Percentiles rank a stretch among this genome's conserved stretches.
phyloP scores from a whole-genome alignment of 2,113 vertebrate species.

The Microcebus murinus region DNA sequence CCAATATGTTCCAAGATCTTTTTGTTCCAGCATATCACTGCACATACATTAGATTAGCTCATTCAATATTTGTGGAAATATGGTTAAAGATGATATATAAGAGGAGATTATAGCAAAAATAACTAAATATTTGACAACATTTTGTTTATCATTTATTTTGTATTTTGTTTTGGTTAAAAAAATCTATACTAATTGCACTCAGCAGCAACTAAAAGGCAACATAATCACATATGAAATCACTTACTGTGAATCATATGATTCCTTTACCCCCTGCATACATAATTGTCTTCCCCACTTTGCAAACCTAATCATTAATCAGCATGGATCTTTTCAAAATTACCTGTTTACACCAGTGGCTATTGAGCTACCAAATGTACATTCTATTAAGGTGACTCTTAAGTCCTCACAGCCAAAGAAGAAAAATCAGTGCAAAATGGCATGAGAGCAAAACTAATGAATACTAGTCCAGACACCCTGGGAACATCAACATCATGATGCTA shows the following conservation, averaged over 20 bases:
- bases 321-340: conserved; percentile 67
- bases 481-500: background rate
- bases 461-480: conserved; percentile 2
- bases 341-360: conserved; percentile 61
- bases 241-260: conserved; percentile 52
- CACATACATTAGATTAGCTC: background rate
- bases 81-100: background rate
- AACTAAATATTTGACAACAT: background rate
- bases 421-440: conserved; percentile 35
- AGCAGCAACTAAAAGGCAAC: conserved; percentile 40
- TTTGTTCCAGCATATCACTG: background rate
- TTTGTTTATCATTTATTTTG: background rate
- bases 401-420: background rate
- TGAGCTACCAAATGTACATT: conserved; percentile 56
- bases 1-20: too few species aligned
- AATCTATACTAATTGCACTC: conserved; percentile 29
- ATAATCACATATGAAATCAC: conserved; percentile 65
- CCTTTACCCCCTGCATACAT: conserved; percentile 32
- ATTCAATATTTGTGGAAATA: background rate
- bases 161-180: conserved; percentile 54
- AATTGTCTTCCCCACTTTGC: conserved; percentile 60
- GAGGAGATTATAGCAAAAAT: background rate
- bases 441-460: background rate
- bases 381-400: conserved; percentile 52
- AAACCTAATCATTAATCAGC: conserved; percentile 73